Conservation (phyloP, 30 jellyfish, hydroid and myxozoan species). For the Chironex yamaguchii region DNA sequence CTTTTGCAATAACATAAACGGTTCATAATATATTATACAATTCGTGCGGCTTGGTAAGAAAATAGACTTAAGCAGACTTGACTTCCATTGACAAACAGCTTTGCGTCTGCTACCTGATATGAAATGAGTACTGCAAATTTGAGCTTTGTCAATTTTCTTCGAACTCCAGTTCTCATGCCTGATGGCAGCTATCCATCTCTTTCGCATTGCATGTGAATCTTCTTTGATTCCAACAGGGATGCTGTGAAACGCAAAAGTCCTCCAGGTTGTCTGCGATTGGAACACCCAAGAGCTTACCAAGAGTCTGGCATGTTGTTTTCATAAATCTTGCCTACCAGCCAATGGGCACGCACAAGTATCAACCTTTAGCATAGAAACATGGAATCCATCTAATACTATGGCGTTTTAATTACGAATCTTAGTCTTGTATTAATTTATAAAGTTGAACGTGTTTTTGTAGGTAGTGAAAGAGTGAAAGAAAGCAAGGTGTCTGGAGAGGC, state of each 20-base stretch:
- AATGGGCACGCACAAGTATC: neutral
- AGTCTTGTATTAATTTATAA: neutral
- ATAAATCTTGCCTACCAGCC: slow-evolving; percentile 16
- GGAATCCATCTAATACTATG: neutral
- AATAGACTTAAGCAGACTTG: too few species aligned
- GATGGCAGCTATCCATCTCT: slow-evolving; percentile 44
- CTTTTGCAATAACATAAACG: too few species aligned
- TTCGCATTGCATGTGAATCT: slow-evolving; percentile 11
- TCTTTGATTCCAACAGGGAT: slow-evolving; percentile 18
- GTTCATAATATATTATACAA: too few species aligned
- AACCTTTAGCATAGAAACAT: neutral
- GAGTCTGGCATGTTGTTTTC: slow-evolving; percentile 16
- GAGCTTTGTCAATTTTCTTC: slow-evolving; percentile 22
- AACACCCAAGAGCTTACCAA: slow-evolving; percentile 14
- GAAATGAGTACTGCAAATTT: slow-evolving; percentile 24
- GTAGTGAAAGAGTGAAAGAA: slow-evolving; percentile 91
- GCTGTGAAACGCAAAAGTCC: slow-evolving; percentile 11
- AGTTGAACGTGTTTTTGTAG: slow-evolving; percentile 14
- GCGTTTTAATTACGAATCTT: neutral
- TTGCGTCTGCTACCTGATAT: slow-evolving; percentile 38
- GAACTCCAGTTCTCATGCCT: slow-evolving; percentile 35
- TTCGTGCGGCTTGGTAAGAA: too few species aligned
- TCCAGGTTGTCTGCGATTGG: slow-evolving; percentile 19
- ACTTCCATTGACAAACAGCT: too few species aligned
- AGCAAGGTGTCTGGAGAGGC: slow-evolving; percentile 95